Evolutionary conservation across 2,797 vertebrate genomes (phyloP), one percentile per base, ranked within the genome.

Genomic region (Babyrousa celebensis): DNA sequence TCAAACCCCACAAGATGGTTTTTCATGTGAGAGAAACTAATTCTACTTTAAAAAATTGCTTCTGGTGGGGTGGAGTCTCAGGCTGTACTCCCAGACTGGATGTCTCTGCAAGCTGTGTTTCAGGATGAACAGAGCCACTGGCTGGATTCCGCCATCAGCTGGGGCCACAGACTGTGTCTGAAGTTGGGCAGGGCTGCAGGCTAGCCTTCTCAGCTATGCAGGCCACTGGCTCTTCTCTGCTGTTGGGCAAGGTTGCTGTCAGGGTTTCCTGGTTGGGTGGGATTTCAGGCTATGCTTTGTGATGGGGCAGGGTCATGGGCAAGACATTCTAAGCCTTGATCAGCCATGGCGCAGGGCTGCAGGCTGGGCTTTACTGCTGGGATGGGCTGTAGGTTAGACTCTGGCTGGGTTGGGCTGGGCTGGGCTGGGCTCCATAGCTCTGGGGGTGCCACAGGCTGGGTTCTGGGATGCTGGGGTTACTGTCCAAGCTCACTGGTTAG

Each of bases 231-330:
- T 54, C n/a, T 56, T 84, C n/a, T 54, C n/a, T 54, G 9, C 15
- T 12, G 5, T 84, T 3, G 4, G 43, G 15, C 23, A 36, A 36
- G 40, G 12, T 36, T 54, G 60, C 40, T 40, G 40, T 14, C 58
- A 21, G 43, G 27, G 43, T 25, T 67, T 17, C 82, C 21, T 67
- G 21, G 60, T 58, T 15, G 17, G 4, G 2, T 2, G 21, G 78
- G 21, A 16, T 3, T 48, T 12, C 16, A 29, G 29, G n/a, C 36
- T 58, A 5, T 58, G 60, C 27, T 83, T 4, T 67, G 48, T 1
- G 9, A 3, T 17, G 5, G 5, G 20, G 27, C 0, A 0, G 27
- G 1, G 6, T 20, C 9, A 0, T 54, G 17, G 63, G 27, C 8
- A 52, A 52, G 60, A 52, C 52, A 9, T 15, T 62, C 25, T 23